Conservation (phyloP, 2,888 invertebrate genomes). For the Uropetala carovei region DNA sequence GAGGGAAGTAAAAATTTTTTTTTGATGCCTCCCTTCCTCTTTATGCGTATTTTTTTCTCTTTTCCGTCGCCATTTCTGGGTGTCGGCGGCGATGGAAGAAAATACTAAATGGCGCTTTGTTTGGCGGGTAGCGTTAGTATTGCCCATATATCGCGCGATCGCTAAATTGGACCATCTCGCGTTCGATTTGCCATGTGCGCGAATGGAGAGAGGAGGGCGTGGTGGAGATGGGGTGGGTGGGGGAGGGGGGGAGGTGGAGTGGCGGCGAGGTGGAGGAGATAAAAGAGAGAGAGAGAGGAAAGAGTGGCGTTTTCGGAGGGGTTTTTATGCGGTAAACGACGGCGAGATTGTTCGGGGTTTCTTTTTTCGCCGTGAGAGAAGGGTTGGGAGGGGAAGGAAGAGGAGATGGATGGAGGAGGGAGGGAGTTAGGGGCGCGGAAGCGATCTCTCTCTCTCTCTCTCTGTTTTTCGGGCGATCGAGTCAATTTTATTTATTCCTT, state of each 20-base stretch:
- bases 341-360: background rate
- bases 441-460: conserved; percentile 4
- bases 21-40: conserved; percentile 2
- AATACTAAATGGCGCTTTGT: conserved; percentile 6
- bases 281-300: background rate
- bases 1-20: conserved; percentile 7
- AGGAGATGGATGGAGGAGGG: background rate
- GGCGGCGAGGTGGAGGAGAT: too few relatives aligned
- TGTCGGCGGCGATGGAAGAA: background rate
- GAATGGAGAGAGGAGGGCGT: background rate
- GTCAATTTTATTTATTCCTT: conserved; percentile 21
- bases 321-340: background rate
- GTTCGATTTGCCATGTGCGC: conserved; percentile 3
- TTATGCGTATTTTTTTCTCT: background rate
- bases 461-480: conserved; percentile 11
- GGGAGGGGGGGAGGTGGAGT: too few relatives aligned
- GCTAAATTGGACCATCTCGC: conserved; percentile 29
- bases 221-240: background rate
- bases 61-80: background rate
- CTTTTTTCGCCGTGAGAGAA: background rate
- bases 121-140: background rate
- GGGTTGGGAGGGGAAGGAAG: background rate
- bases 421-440: background rate
- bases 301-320: background rate
- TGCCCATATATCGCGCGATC: background rate